Conservation (phyloP, 1,140 invertebrate genomes). For the Orussus abietinus region DNA sequence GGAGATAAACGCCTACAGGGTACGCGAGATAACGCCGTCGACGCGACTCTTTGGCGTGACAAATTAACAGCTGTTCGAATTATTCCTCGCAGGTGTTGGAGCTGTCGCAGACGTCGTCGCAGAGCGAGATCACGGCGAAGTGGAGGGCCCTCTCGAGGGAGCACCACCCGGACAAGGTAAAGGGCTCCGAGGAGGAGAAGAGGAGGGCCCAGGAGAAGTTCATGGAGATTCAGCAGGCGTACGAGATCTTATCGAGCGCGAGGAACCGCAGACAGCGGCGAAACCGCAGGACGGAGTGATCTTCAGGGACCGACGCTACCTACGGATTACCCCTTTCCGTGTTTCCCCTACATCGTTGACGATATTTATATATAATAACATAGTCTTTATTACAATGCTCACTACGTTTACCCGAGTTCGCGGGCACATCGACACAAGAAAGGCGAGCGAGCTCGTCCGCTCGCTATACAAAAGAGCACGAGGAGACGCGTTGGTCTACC, state of each 20-base stretch:
- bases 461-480: no score
- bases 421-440: no score
- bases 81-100: conserved; percentile 64
- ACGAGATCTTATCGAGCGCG: conserved; percentile 82
- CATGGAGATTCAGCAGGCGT: conserved; percentile 90
- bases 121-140: conserved; percentile 77
- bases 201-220: conserved; percentile 77
- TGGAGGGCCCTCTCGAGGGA: conserved; percentile 82
- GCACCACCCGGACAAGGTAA: conserved; percentile 89
- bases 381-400: no score
- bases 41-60: no score
- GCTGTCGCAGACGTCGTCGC: conserved; percentile 69
- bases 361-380: no score
- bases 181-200: conserved; percentile 61
- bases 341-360: no score
- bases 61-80: no score
- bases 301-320: conserved; percentile 28
- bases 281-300: conserved; percentile 62
- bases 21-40: conserved; percentile 49
- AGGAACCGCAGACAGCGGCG: conserved; percentile 68
- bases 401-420: no score
- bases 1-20: conserved; percentile 85
- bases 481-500: no score
- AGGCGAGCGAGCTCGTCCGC: no score
- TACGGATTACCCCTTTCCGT: no score